These are phyloP conservation scores for Geotrupes spiniger DNA, from an alignment of 2,888 invertebrate species.

Conservation along the genomic window DNA sequence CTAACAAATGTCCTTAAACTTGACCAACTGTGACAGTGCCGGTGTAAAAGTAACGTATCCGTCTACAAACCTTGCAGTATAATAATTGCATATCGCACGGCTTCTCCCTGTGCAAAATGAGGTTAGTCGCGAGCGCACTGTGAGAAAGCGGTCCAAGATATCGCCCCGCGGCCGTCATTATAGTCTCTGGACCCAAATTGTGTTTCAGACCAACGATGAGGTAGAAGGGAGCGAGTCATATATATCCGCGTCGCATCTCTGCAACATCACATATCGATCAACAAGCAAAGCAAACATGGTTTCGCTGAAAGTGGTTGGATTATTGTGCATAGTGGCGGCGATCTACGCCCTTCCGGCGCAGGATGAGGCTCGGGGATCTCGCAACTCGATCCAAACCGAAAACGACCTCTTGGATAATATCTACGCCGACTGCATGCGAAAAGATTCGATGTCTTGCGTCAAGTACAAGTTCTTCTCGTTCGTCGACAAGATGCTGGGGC, in stretches of 20 bases:
- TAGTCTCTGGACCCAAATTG: constrained; percentile 51
- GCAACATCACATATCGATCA: constrained; percentile 45
- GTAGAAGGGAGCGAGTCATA: constrained; percentile 48
- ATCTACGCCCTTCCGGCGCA: constrained; percentile 69
- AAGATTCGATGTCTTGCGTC: constrained; percentile 80
- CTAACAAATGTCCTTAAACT: constrained; percentile 9
- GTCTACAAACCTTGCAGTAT: constrained; percentile 4
- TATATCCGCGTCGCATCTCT: constrained; percentile 46
- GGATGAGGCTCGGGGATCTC: constrained; percentile 54
- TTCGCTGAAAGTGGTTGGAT: constrained; percentile 49
- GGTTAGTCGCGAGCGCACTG: constrained; percentile 47
- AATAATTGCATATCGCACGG: constrained; percentile 41
- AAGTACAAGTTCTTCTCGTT: constrained; percentile 85
- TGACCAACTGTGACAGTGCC: constrained; percentile 14
- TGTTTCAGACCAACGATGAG: constrained; percentile 38
- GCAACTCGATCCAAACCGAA: constrained; percentile 64
- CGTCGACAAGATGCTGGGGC: constrained; percentile 80
- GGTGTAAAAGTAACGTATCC: not conserved
- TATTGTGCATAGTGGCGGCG: constrained; percentile 55
- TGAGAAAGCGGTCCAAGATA: constrained; percentile 53
- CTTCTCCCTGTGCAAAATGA: constrained; percentile 38
- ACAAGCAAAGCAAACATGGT: constrained; percentile 29
- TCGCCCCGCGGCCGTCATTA: constrained; percentile 50
- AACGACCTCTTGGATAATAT: constrained; percentile 77
- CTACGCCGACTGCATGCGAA: constrained; percentile 74